Evolutionary conservation across 2,113 vertebrate species (phyloP).

Genomic region (Hypanus sabinus): DNA sequence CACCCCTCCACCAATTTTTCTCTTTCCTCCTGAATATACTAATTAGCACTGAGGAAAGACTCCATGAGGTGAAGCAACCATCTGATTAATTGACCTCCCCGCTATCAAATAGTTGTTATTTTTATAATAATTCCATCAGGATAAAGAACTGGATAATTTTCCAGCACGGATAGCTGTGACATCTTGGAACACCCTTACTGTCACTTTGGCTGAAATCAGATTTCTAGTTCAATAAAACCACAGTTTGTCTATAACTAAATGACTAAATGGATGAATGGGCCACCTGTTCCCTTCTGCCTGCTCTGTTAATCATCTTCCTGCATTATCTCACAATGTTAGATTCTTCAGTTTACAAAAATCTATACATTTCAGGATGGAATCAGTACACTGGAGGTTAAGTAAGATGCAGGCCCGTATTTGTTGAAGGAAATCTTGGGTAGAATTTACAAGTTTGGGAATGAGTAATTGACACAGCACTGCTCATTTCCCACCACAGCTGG

Average conservation of each 20-base stretch:
- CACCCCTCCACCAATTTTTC: neutral
- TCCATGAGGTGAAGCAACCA: neutral
- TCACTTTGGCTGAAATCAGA: neutral
- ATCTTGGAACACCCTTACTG: neutral
- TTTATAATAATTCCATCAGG: neutral
- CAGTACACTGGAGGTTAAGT: neutral
- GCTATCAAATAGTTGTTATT: neutral
- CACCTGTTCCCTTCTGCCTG: too few relatives aligned
- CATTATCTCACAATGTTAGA: too few relatives aligned
- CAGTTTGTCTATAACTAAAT: neutral
- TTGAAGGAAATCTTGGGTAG: too few relatives aligned
- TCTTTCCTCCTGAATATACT: neutral
- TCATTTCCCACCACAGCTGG: neutral
- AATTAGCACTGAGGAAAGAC: neutral
- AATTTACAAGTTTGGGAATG: neutral
- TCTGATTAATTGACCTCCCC: neutral
- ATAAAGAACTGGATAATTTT: neutral
- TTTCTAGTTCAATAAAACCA: neutral
- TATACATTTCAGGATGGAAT: too few relatives aligned
- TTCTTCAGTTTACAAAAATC: too few relatives aligned
- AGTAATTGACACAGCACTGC: neutral
- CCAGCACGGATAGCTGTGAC: neutral
- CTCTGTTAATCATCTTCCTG: too few relatives aligned
- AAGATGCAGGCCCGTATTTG: neutral
- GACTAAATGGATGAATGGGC: neutral